Percentiles rank a stretch among this genome's conserved stretches.
Conservation (phyloP, 2,888 invertebrate genomes). For the Bombylius major region DNA sequence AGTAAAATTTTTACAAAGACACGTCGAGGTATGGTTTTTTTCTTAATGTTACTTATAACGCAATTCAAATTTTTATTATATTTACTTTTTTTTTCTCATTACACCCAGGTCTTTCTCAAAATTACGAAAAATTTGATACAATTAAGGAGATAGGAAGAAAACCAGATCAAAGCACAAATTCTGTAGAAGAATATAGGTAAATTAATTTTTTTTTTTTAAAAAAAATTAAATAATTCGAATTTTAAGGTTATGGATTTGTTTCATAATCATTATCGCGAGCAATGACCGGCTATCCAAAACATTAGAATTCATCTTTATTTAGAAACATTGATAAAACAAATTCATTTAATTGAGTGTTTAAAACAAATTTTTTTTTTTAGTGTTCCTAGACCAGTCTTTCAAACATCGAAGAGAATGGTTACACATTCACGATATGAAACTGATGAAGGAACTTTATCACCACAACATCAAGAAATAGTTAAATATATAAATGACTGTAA, state of each 20-base stretch:
- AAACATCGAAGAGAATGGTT: constrained; percentile 34
- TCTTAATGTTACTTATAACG: no score
- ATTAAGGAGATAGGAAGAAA: constrained; percentile 58
- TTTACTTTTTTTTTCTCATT: constrained; percentile 14
- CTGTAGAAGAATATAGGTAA: constrained; percentile 55
- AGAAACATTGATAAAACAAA: no score
- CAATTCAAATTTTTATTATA: neutral
- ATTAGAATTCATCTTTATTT: no score
- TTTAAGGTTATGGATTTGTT: no score
- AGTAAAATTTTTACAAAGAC: constrained; percentile 83
- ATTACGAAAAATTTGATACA: constrained; percentile 65
- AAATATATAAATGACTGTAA: constrained; percentile 78
- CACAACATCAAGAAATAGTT: constrained; percentile 78
- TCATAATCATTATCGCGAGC: no score
- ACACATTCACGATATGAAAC: constrained; percentile 34
- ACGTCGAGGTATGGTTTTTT: constrained; percentile 48
- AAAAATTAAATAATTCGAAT: no score
- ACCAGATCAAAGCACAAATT: constrained; percentile 47
- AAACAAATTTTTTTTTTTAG: constrained; percentile 32
- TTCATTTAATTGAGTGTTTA: no score
- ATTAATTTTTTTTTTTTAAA: constrained; percentile 6
- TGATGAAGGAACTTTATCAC: constrained; percentile 47
- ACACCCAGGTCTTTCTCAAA: constrained; percentile 58
- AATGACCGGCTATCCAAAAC: no score
- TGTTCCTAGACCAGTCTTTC: constrained; percentile 71